Evolutionary conservation across 2,113 vertebrate genomes (phyloP).

Genomic region (Ginglymostoma cirratum): DNA sequence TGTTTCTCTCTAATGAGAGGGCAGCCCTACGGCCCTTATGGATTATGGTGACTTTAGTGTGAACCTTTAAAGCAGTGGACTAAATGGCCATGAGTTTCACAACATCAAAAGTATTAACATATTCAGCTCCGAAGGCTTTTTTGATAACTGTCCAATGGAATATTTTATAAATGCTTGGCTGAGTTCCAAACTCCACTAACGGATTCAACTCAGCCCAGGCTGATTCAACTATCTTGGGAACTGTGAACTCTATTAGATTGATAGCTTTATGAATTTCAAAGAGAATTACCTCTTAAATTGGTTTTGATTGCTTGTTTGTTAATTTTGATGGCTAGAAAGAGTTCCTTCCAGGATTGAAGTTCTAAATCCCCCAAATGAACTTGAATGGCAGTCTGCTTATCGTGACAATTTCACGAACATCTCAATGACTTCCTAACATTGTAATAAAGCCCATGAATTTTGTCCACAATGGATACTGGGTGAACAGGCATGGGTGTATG

Average conservation of each 20-base stretch:
- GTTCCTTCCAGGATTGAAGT: too few relatives aligned
- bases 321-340: too few relatives aligned
- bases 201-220: background rate
- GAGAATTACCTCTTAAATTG: background rate
- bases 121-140: background rate
- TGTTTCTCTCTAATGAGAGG: too few relatives aligned
- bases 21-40: too few relatives aligned
- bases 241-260: background rate
- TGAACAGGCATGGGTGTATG: too few relatives aligned
- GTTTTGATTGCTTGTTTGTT: background rate
- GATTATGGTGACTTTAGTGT: background rate
- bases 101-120: background rate
- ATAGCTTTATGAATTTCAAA: background rate
- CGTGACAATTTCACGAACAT: too few relatives aligned
- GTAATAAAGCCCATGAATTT: too few relatives aligned
- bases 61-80: background rate
- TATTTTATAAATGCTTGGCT: background rate
- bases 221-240: background rate
- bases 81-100: background rate
- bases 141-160: background rate
- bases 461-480: too few relatives aligned
- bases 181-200: background rate
- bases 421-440: too few relatives aligned
- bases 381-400: too few relatives aligned
- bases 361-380: too few relatives aligned